Evolutionary conservation across 2,888 invertebrate genomes (phyloP).

Genomic region (Phasia obesa): DNA sequence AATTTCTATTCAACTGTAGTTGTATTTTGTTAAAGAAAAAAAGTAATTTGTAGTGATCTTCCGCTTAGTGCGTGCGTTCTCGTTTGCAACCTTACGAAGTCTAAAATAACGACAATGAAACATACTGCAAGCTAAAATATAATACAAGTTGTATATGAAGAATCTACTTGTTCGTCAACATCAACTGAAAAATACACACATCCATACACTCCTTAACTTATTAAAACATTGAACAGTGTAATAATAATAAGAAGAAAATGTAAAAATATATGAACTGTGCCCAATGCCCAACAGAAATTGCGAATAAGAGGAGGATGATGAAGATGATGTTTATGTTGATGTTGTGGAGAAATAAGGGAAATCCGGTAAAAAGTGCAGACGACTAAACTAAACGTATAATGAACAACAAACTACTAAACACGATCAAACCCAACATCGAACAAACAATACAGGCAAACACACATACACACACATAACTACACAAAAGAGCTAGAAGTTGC

Average conservation of each 20-base stretch:
- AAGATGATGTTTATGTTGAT: constrained; percentile 36
- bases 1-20: constrained; percentile 10
- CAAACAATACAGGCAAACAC: constrained; percentile 18
- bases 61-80: constrained; percentile 69
- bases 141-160: constrained; percentile 52
- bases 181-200: constrained; percentile 32
- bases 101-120: constrained; percentile 63
- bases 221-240: constrained; percentile 56
- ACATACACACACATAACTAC: constrained; percentile 28
- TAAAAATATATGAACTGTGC: constrained; percentile 9
- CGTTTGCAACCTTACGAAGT: constrained; percentile 69
- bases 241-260: constrained; percentile 41
- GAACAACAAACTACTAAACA: constrained; percentile 60
- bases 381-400: constrained; percentile 56
- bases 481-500: constrained; percentile 63
- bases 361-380: constrained; percentile 64
- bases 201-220: constrained; percentile 51
- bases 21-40: constrained; percentile 3
- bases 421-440: constrained; percentile 62
- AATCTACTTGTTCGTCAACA: constrained; percentile 69
- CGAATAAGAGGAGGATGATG: constrained; percentile 58
- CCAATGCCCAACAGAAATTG: constrained; percentile 22
- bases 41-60: constrained; percentile 52
- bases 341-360: constrained; percentile 59
- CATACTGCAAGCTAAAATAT: constrained; percentile 55